Base-by-base conservation (phyloP, 2,113 vertebrate species). In the Notechis scutatus region DNA sequence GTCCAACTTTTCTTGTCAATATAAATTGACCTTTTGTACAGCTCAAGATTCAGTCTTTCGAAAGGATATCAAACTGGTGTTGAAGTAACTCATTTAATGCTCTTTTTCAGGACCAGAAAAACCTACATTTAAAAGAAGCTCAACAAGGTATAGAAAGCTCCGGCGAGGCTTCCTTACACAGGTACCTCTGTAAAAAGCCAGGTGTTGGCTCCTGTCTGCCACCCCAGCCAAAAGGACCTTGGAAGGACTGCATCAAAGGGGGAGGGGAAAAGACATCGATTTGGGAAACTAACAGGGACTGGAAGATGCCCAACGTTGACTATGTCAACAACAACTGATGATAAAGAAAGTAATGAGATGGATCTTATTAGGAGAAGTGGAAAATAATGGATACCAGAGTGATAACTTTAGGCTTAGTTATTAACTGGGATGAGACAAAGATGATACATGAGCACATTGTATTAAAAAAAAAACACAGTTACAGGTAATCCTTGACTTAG, bases 181-280 rank as follows among this genome's bases (percentile, higher is more conserved):
- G 34, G 3, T 2, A 81, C 18, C 1, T 81, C 74, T 81, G 74
- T 21, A 50, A 39, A 59, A 81, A 42, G 34, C 74, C 34, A 21
- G n/a, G 15, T 39, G 18, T 81, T 39, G 15, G 74, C 1, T 39
- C 7, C 15, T 81, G 15, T 18, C n/a, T 81, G 69, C n/a, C 15
- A 18, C 2, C 6, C 69, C 34, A 81, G 69, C 69, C 74, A 39
- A 81, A 81, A 81, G 74, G 74, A 81, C 7, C 74, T 81, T 81
- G 74, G 34, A 81, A 81, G 18, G 74, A 39, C 8, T 81, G 34
- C 74, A 39, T 81, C 74, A 81, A 81, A 39, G 2, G 3, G 57
- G 23, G 1, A 24, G 57, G 57, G 7, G n/a, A 24, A 11, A 0
- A 42, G 34, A 9, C 1, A 42, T 39, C 0, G 1, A 34, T 39